Evolutionary conservation across 2,888 invertebrate genomes (phyloP).

Genomic region (Drosophila antonietae): DNA sequence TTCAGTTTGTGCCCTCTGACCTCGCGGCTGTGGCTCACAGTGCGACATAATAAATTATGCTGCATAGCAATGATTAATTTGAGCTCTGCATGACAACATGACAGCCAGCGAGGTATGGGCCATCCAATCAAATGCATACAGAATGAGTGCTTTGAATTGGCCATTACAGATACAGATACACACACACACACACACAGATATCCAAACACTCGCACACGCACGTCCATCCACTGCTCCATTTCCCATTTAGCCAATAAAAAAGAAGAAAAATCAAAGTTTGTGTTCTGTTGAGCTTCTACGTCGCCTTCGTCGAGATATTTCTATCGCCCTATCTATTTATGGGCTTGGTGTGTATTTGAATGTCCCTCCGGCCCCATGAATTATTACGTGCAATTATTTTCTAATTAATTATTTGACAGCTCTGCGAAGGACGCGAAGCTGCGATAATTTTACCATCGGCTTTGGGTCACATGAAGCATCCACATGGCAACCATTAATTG

Average conservation of each 20-base stretch:
- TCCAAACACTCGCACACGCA: background rate
- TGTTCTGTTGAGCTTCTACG: conserved; percentile 33
- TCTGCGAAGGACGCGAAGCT: conserved; percentile 46
- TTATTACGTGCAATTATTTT: conserved; percentile 80
- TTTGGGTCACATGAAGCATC: conserved; percentile 23
- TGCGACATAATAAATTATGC: conserved; percentile 81
- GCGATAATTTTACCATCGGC: conserved; percentile 70
- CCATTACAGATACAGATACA: conserved; percentile 22
- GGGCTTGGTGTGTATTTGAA: conserved; percentile 42
- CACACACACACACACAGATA: conserved; percentile 15
- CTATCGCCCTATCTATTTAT: conserved; percentile 13
- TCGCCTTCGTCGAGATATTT: conserved; percentile 10
- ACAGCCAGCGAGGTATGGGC: conserved; percentile 50
- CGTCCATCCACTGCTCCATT: conserved; percentile 17
- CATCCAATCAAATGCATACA: conserved; percentile 74
- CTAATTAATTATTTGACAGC: conserved; percentile 80
- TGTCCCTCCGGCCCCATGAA: conserved; percentile 63
- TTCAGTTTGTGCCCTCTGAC: conserved; percentile 36
- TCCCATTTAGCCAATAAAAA: conserved; percentile 38
- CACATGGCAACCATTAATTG: conserved; percentile 71
- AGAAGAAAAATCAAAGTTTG: conserved; percentile 59
- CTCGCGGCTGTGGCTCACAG: conserved; percentile 54
- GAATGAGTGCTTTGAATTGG: conserved; percentile 66
- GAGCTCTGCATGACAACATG: conserved; percentile 71
- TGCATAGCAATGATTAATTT: conserved; percentile 77